phyloP scores from a whole-genome alignment of 2,888 invertebrate species.

The Phaonia tiefii region DNA sequence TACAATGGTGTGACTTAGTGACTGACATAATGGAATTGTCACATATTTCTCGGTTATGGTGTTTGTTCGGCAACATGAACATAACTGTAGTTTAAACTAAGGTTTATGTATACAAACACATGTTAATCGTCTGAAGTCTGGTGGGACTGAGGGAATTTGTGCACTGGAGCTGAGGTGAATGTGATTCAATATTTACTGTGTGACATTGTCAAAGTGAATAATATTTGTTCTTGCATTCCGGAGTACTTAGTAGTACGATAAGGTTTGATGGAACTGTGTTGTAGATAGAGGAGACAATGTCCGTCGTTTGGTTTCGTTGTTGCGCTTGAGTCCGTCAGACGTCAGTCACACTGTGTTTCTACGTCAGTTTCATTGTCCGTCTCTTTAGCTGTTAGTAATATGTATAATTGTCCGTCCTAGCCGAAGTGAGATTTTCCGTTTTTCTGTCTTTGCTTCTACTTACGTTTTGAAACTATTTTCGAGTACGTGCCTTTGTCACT shows the following conservation, averaged over 20 bases:
- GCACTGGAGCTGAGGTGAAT: too few relatives aligned
- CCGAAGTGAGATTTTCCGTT: conserved; percentile 6
- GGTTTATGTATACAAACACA: not conserved
- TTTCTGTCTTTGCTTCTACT: not conserved
- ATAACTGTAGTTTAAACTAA: conserved; percentile 43
- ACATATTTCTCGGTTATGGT: conserved; percentile 29
- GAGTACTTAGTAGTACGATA: too few relatives aligned
- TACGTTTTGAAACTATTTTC: not conserved
- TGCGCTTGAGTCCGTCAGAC: too few relatives aligned
- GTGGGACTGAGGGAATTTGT: conserved; percentile 26
- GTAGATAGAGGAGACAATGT: too few relatives aligned
- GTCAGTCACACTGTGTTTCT: too few relatives aligned
- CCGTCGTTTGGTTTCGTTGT: too few relatives aligned
- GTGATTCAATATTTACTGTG: conserved; percentile 38
- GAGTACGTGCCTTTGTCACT: conserved; percentile 53
- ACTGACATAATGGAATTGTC: conserved; percentile 75
- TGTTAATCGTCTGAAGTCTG: too few relatives aligned
- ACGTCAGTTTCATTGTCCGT: too few relatives aligned
- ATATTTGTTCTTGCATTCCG: not conserved
- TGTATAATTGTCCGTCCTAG: not conserved
- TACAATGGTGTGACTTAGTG: conserved; percentile 69
- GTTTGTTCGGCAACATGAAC: conserved; percentile 20
- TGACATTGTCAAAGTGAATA: conserved; percentile 8
- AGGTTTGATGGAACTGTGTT: too few relatives aligned
- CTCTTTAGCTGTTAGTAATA: too few relatives aligned